A percentile compares a stretch with the other conserved stretches of the same genome.
These are phyloP conservation scores for Zaprionus ghesquierei DNA, from an alignment of 1,140 invertebrate genomes.

Conservation along the genomic window DNA sequence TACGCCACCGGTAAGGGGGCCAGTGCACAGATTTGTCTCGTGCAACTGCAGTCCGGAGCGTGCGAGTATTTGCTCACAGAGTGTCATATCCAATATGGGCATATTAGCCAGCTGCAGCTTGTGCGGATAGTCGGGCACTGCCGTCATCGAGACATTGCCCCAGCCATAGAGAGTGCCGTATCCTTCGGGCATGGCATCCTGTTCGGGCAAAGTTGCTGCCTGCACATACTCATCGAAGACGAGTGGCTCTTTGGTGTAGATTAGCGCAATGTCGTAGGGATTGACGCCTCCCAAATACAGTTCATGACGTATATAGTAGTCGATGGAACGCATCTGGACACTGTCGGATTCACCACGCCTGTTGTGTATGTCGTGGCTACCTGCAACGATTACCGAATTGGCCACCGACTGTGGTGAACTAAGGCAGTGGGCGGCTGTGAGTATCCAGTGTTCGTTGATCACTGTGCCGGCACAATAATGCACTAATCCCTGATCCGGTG, in stretches of 20 bases:
- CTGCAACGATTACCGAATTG: slow-evolving; percentile 74
- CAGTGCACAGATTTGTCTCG: slow-evolving; percentile 84
- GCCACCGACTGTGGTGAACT: slow-evolving; percentile 60
- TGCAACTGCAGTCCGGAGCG: slow-evolving; percentile 75
- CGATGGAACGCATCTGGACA: slow-evolving; percentile 71
- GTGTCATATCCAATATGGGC: slow-evolving; percentile 82
- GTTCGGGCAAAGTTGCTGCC: slow-evolving; percentile 82
- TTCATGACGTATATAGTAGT: slow-evolving; percentile 71
- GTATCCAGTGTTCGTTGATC: slow-evolving; percentile 79
- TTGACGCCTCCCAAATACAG: slow-evolving; percentile 81
- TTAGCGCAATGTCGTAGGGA: slow-evolving; percentile 84
- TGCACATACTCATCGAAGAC: slow-evolving; percentile 79
- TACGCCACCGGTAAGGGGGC: slow-evolving; percentile 83
- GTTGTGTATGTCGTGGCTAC: slow-evolving; percentile 72
- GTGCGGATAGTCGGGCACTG: slow-evolving; percentile 78
- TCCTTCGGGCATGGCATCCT: slow-evolving; percentile 82
- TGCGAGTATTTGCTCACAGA: slow-evolving; percentile 71
- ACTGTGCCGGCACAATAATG: slow-evolving; percentile 80
- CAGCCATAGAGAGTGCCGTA: slow-evolving; percentile 83
- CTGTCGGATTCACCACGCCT: slow-evolving; percentile 45
- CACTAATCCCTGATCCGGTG: slow-evolving; percentile 63
- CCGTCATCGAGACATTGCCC: slow-evolving; percentile 83
- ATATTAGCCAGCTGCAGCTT: slow-evolving; percentile 82
- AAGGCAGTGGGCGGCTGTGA: slow-evolving; percentile 79
- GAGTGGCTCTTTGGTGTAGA: slow-evolving; percentile 82